phyloP scores from a whole-genome alignment of 2,888 invertebrate genomes.

The Peribatodes rhomboidaria region DNA sequence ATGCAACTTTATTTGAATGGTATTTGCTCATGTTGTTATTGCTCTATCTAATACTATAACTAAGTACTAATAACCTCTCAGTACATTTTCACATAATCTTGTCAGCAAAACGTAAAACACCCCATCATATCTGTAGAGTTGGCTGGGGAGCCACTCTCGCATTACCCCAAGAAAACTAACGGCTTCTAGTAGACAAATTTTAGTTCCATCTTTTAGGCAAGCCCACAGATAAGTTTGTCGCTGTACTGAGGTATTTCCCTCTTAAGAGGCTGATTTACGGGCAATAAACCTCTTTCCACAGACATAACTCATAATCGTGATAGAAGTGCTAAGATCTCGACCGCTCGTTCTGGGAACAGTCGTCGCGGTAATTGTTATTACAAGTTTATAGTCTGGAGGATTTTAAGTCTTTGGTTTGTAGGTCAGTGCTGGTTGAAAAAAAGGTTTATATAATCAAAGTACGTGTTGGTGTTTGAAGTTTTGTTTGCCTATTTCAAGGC shows the following conservation, averaged over 20 bases:
- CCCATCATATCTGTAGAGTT: not conserved
- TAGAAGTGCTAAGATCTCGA: conserved; percentile 18
- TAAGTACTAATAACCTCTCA: too few relatives aligned
- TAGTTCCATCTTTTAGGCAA: not conserved
- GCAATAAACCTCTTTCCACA: conserved; percentile 24
- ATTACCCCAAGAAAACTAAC: not conserved
- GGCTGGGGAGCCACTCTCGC: not conserved
- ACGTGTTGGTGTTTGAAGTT: too few relatives aligned
- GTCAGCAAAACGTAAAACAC: not conserved
- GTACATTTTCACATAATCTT: conserved; percentile 1
- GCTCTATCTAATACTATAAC: not conserved
- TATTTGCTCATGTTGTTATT: too few relatives aligned
- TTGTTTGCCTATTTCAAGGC: too few relatives aligned
- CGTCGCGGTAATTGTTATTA: conserved; percentile 13
- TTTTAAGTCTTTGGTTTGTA: conserved; percentile 13
- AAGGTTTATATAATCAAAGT: not conserved
- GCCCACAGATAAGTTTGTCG: not conserved
- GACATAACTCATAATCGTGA: conserved; percentile 24
- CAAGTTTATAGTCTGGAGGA: conserved; percentile 6
- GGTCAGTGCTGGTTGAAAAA: not conserved
- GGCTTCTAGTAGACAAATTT: too few relatives aligned
- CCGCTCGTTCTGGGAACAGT: conserved; percentile 7
- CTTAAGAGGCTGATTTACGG: conserved; percentile 18
- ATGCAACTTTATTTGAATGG: too few relatives aligned
- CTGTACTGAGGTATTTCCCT: not conserved